Evolutionary conservation across 2,888 invertebrate genomes (phyloP), one percentile per base, ranked within the genome.

Genomic region (Pherbina coryleti): DNA sequence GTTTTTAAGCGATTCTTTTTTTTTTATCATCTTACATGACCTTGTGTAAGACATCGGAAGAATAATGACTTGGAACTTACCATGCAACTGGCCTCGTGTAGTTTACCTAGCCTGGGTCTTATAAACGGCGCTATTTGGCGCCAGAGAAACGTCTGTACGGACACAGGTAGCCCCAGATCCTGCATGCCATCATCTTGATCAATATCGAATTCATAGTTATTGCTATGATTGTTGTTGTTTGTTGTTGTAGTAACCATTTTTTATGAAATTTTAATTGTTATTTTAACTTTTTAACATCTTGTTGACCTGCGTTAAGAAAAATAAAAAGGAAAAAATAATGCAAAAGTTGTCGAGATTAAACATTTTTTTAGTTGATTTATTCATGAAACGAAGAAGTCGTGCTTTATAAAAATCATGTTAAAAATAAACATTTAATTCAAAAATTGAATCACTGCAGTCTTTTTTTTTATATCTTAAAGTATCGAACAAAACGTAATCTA

Each of bases 111-210:
- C 89, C 97, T 96, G 14, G 98, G 97, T 83, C 98, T 93, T 78
- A 98, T 97, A 89, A 99, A 99, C 14, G 99, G 98, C 82, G 98
- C 97, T 81, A 97, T 96, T 91, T 98, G 98, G 84, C 97, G 93
- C 99, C 99, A 99, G 80, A 99, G 92, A 91, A 98, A 99, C 85
- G 97, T 96, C 91, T 99, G 99, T 79, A 99, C 97, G 1, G 98
- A 97, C 81, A 98, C 94, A 0, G 99, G 99, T 80, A 99, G 92
- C 76, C 94, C 92, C 86, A 95, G 94, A 85, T 96, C 96, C 82
- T 92, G 92, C 84, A 92, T 91, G 55, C 92, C 91, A 83, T 93
- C 93, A 83, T 95, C 94, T 85, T 88, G 89, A 81, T 89, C 88
- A 81, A 88, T 87, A 79, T 88, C 88, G 81, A 86, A 86, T 78